These are phyloP conservation scores for Vireo griseus DNA, from an alignment of 2,797 vertebrate species.

Conservation along the genomic window DNA sequence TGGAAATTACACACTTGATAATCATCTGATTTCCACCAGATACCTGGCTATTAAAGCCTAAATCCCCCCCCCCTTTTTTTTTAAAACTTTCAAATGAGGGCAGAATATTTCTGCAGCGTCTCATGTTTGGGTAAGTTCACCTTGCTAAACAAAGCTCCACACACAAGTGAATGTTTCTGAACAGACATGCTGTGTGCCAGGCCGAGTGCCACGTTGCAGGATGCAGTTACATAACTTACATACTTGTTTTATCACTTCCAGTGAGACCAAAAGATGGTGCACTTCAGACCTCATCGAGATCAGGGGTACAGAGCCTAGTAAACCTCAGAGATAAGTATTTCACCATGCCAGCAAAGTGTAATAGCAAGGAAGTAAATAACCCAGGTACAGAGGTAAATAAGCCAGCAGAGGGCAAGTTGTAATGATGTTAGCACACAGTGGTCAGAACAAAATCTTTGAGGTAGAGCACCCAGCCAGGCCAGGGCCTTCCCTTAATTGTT, in stretches of 20 bases:
- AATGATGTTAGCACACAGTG: neutral
- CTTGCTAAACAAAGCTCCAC: neutral
- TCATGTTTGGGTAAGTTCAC: neutral
- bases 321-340: neutral
- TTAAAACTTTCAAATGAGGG: neutral
- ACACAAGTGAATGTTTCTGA: neutral
- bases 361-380: neutral
- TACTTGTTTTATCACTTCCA: neutral
- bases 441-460: neutral
- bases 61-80: too few species aligned
- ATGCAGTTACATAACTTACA: neutral
- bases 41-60: neutral
- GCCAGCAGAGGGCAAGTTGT: neutral
- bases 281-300: accelerated
- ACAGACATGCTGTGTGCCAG: neutral
- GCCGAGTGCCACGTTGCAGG: accelerated
- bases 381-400: neutral
- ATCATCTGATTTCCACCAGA: neutral
- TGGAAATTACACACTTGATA: neutral
- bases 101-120: neutral
- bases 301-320: neutral
- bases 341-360: neutral
- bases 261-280: neutral
- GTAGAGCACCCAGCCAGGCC: accelerated
- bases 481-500: neutral